Conservation (phyloP, 2,113 vertebrate genomes). For the Xenotilapia leptura region DNA sequence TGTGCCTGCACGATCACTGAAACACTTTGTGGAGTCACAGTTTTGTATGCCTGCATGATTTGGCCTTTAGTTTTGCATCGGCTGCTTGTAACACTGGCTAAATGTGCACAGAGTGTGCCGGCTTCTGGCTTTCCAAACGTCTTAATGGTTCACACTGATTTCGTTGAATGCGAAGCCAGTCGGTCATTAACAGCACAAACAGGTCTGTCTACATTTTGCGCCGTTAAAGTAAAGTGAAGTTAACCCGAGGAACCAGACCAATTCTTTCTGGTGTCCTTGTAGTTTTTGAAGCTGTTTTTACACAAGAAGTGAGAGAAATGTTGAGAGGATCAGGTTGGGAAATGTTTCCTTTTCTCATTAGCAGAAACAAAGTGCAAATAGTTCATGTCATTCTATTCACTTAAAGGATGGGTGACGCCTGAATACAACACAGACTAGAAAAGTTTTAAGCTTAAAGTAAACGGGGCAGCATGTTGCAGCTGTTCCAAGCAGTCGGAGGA, state of each 20-base stretch:
- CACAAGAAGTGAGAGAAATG: background rate
- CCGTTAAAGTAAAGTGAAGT: background rate
- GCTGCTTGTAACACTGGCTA: background rate
- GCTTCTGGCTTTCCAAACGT: background rate
- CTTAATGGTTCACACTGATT: background rate
- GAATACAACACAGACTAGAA: background rate
- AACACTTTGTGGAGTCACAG: background rate
- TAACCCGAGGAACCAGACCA: background rate
- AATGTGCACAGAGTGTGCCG: background rate
- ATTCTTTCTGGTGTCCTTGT: background rate
- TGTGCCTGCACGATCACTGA: background rate
- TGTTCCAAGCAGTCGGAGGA: background rate
- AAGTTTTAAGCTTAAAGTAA: background rate
- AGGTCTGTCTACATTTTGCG: background rate
- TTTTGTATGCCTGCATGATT: background rate
- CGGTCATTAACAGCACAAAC: background rate
- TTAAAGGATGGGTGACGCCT: background rate
- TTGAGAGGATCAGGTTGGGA: background rate
- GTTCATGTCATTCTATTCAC: background rate
- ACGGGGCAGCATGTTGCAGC: accelerated
- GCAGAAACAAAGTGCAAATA: background rate
- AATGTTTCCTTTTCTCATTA: background rate
- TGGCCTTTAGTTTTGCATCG: background rate
- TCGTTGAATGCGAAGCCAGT: background rate
- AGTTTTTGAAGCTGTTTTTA: background rate